Conservation (phyloP, 1,140 invertebrate species). For the Piezodorus guildinii region DNA sequence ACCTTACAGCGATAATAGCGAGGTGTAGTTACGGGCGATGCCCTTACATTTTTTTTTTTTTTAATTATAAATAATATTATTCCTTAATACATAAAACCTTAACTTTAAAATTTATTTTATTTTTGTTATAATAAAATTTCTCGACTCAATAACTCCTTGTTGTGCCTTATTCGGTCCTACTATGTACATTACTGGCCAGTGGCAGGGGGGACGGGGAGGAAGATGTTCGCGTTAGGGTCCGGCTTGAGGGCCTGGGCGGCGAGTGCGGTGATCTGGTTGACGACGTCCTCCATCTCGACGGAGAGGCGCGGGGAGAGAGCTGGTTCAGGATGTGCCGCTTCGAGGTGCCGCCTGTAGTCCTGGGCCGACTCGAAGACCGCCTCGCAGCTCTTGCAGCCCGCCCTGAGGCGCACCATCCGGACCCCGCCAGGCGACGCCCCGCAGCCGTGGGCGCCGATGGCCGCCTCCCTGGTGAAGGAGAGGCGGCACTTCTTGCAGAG, state of each 20-base stretch:
- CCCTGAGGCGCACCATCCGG: conserved; percentile 52
- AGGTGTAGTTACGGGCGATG: conserved; percentile 23
- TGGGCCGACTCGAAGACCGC: conserved; percentile 44
- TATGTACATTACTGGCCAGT: conserved; percentile 23
- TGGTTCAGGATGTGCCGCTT: conserved; percentile 32
- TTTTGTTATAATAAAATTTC: conserved; percentile 11
- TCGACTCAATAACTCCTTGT: not conserved
- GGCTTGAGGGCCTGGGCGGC: conserved; percentile 47
- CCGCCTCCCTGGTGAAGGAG: conserved; percentile 52
- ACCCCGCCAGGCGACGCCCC: conserved; percentile 43
- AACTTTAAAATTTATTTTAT: not conserved
- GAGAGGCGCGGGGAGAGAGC: conserved; percentile 36
- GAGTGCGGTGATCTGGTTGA: conserved; percentile 66
- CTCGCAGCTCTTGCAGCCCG: conserved; percentile 57
- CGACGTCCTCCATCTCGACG: conserved; percentile 70
- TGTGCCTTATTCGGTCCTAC: conserved; percentile 3
- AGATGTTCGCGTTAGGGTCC: conserved; percentile 30
- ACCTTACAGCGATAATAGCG: conserved; percentile 27
- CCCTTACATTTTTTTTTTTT: conserved; percentile 19
- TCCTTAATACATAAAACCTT: conserved; percentile 10
- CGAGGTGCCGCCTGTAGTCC: conserved; percentile 48
- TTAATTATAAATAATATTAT: conserved; percentile 21
- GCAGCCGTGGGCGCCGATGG: conserved; percentile 33
- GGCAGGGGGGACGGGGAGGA: conserved; percentile 26
- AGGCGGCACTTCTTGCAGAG: conserved; percentile 77